Percentiles rank a stretch among this genome's conserved stretches.
Evolutionary conservation across 1,140 invertebrate genomes (phyloP).

Genomic region (Drosophila pseudoobscura): DNA sequence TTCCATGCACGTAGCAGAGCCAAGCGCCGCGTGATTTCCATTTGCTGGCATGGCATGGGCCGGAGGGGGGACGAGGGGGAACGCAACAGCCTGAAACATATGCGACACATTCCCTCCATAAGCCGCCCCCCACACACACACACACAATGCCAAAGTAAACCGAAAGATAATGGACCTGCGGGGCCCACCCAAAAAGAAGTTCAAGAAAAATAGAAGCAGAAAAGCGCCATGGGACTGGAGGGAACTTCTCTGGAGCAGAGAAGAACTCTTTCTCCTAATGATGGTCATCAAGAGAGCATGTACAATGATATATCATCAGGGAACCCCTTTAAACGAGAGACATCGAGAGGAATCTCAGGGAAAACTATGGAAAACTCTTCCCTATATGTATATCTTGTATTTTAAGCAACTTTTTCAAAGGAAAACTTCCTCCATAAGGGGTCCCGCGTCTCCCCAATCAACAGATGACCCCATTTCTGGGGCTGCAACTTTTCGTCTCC

Average conservation of each 20-base stretch:
- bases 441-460: not conserved
- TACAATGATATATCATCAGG: not conserved
- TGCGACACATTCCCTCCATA: constrained; percentile 68
- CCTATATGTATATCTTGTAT: no score
- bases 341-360: no score
- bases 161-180: constrained; percentile 55
- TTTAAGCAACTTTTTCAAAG: no score
- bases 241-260: not conserved
- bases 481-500: constrained; percentile 41
- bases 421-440: no score
- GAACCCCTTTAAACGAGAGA: no score
- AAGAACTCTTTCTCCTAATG: not conserved
- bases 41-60: constrained; percentile 27
- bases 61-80: not conserved
- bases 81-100: constrained; percentile 33
- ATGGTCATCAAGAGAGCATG: not conserved
- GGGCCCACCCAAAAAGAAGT: constrained; percentile 11
- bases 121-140: constrained; percentile 1
- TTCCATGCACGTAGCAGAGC: constrained; percentile 57
- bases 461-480: constrained; percentile 18
- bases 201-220: constrained; percentile 17
- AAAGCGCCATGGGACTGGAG: not conserved
- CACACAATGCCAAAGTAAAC: constrained; percentile 27
- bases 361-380: no score
- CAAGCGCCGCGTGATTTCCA: constrained; percentile 67